phyloP scores from a whole-genome alignment of 2,797 vertebrate genomes.

The Zalophus californianus region DNA sequence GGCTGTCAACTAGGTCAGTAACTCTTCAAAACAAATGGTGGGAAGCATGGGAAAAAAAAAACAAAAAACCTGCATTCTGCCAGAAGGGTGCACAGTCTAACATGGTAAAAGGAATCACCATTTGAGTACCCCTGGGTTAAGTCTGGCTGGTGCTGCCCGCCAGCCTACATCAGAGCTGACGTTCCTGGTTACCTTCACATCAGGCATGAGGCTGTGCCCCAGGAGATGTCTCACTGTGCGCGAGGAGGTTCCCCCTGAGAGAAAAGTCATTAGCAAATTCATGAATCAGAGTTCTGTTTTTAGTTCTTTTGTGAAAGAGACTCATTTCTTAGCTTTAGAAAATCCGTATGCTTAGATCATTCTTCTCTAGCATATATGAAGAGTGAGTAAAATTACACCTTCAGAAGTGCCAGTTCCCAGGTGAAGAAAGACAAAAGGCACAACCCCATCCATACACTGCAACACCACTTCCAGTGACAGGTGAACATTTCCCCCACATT shows the following conservation, averaged over 20 bases:
- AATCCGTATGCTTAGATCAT: slow-evolving; percentile 27
- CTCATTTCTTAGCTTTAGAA: slow-evolving; percentile 42
- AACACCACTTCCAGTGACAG: background rate
- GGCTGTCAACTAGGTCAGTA: slow-evolving; percentile 42
- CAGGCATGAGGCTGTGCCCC: background rate
- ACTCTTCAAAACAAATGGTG: slow-evolving; percentile 38
- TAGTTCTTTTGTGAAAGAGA: slow-evolving; percentile 67
- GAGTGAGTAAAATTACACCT: slow-evolving; percentile 11
- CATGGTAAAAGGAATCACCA: background rate
- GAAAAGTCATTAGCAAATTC: slow-evolving; percentile 63
- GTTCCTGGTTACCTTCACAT: background rate
- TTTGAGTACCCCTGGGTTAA: background rate
- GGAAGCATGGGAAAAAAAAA: background rate
- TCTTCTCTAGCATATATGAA: background rate
- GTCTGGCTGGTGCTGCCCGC: background rate
- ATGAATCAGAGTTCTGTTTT: slow-evolving; percentile 76
- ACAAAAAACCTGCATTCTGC: background rate
- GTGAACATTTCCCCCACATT: background rate
- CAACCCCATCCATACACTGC: background rate
- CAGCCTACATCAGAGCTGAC: background rate
- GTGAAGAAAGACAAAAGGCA: background rate
- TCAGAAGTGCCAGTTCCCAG: background rate
- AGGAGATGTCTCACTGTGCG: background rate
- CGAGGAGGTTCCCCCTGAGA: background rate
- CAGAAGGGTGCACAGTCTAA: background rate